These are phyloP conservation scores for Cataglyphis altisquamis DNA, from an alignment of 2,888 invertebrate species.

Conservation along the genomic window DNA sequence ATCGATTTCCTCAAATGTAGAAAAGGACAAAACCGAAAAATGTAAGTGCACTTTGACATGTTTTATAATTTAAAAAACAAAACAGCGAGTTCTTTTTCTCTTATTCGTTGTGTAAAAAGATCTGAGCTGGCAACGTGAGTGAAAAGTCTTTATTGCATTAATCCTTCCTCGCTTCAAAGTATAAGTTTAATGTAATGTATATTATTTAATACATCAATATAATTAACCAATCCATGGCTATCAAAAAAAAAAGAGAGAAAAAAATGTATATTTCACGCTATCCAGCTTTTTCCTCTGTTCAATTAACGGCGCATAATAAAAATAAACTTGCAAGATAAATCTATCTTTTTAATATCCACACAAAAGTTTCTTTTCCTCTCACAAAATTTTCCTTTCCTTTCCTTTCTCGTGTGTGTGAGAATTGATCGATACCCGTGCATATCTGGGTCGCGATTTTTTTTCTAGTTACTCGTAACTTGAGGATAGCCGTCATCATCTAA, in stretches of 20 bases:
- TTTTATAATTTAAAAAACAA: background rate
- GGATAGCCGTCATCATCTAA: slow-evolving; percentile 60
- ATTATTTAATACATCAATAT: slow-evolving; percentile 17
- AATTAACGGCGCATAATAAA: slow-evolving; percentile 54
- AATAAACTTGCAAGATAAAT: slow-evolving; percentile 48
- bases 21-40: background rate
- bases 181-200: slow-evolving; percentile 13
- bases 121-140: background rate
- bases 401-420: slow-evolving; percentile 46
- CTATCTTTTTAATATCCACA: slow-evolving; percentile 67
- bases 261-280: background rate
- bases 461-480: slow-evolving; percentile 73
- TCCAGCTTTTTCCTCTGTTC: slow-evolving; percentile 31
- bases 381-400: slow-evolving; percentile 59
- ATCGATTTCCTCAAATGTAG: slow-evolving; percentile 30
- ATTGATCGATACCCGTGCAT: slow-evolving; percentile 73
- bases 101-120: background rate
- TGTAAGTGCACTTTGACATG: background rate
- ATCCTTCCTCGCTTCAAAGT: background rate
- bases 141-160: background rate
- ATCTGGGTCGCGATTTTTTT: slow-evolving; percentile 77
- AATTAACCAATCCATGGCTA: background rate
- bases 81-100: background rate
- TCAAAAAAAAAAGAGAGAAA: background rate
- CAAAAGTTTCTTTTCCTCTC: slow-evolving; percentile 44